phyloP scores from a whole-genome alignment of 2,797 vertebrate species.

The Epinephelus coioides region DNA sequence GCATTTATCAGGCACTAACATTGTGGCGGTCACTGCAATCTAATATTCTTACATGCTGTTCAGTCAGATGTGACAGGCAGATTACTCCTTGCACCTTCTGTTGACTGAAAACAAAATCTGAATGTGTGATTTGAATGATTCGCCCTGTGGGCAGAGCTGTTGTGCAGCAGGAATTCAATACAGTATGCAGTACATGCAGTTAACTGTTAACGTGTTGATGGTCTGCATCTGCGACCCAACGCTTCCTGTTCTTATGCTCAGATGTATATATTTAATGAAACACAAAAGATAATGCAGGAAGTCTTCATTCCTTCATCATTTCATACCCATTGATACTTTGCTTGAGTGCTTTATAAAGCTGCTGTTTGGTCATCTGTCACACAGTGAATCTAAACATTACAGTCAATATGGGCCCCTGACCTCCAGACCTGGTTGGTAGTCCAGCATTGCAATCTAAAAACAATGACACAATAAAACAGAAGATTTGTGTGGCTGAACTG shows the following conservation, averaged over 20 bases:
- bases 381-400: too few relatives aligned
- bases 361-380: not conserved
- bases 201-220: not conserved
- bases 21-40: not conserved
- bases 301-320: not conserved
- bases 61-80: not conserved
- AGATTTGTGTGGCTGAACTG: constrained; percentile 39
- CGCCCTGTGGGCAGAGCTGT: not conserved
- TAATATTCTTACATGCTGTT: not conserved
- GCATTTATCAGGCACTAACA: not conserved
- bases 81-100: constrained; percentile 14
- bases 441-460: not conserved
- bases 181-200: not conserved
- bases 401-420: too few relatives aligned
- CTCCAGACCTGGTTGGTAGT: not conserved
- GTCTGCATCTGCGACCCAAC: not conserved
- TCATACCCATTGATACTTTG: not conserved
- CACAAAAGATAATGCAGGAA: not conserved
- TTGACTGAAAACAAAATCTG: constrained; percentile 10
- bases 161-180: not conserved
- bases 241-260: not conserved
- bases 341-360: not conserved
- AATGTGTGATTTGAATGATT: not conserved
- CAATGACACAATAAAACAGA: constrained; percentile 19
- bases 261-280: not conserved